Evolutionary conservation across 2,888 invertebrate species (phyloP), one percentile per base, ranked within the genome.

Genomic region (Caenorhabditis doughertyi): DNA sequence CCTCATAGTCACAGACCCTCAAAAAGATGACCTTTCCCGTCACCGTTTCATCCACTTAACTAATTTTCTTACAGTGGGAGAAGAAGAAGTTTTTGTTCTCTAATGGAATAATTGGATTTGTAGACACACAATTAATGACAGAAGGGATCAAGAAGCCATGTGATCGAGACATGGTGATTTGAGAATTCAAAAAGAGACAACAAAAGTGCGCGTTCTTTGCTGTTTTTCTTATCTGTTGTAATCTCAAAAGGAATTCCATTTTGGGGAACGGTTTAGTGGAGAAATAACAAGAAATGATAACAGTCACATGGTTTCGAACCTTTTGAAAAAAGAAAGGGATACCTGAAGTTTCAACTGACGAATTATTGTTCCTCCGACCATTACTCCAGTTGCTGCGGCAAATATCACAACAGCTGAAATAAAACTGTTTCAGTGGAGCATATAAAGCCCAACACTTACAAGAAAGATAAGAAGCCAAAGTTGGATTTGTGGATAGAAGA

Each of bases 301-400:
- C 3, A 35, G 21, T 56, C 56, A 35, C 56, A 56, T 56, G 56
- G 32, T 56, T 18, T 2, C n/a, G n/a, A n/a, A n/a, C n/a, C n/a
- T 16, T 29, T 1, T n/a, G 60, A 23, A 47, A 68, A 18, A 5
- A 27, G 29, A 39, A 62, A 21, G 8, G 0, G 32, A 7, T 65
- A 87, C 88, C 83, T 90, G 91, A 27, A 91, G 82, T 65, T 89
- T 89, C 72, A 91, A 53, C 55, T 90, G 86, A 18, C 90, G 71
- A 44, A 92, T 90, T 18, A 90, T 79, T 16, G 88, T 86, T 55
- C 91, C 91, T 18, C 91, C 91, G 35, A 91, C 71, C 87, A 91
- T 87, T 7, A 92, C 91, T 49, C 91, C 91, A 2, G 87, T 87
- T 3, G 92, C 91, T 0, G 91, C 91, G 7, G 89, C 90, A 73